These are phyloP conservation scores for Sussaba pulchella DNA, from an alignment of 2,888 invertebrate genomes.

Conservation along the genomic window DNA sequence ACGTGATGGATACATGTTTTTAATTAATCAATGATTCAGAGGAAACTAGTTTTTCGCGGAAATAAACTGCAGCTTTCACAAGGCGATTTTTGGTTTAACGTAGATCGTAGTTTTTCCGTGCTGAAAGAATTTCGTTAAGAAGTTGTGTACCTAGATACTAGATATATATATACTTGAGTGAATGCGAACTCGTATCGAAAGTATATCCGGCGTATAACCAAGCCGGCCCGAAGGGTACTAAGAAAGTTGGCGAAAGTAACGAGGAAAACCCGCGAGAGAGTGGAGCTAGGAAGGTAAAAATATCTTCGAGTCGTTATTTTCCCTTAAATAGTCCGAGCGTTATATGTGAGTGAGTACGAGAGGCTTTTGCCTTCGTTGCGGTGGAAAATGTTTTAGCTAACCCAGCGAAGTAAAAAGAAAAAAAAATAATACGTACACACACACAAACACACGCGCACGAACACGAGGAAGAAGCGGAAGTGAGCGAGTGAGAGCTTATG, in stretches of 20 bases:
- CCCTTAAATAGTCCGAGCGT: constrained; percentile 70
- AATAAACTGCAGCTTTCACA: not conserved
- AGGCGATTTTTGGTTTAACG: not conserved
- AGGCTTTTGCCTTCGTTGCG: constrained; percentile 57
- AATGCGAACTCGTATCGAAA: constrained; percentile 15
- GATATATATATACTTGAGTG: constrained; percentile 27
- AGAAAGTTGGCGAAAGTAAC: constrained; percentile 54
- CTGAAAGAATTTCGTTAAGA: not conserved
- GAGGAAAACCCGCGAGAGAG: constrained; percentile 35
- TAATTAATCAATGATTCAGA: not conserved
- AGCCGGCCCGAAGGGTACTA: constrained; percentile 28
- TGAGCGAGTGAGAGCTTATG: constrained; percentile 49
- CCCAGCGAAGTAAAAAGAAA: constrained; percentile 51
- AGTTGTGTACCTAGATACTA: not conserved
- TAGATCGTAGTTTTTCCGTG: not conserved
- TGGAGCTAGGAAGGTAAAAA: constrained; percentile 59
- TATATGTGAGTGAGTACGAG: constrained; percentile 46
- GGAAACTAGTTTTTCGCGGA: not conserved
- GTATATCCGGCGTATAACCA: constrained; percentile 25
- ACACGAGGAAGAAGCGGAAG: constrained; percentile 27
- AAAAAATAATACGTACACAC: no score
- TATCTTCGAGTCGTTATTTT: constrained; percentile 73
- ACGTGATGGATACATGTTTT: not conserved
- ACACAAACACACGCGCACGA: no score
- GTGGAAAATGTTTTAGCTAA: constrained; percentile 64